These are phyloP conservation scores for Cyrtodaria siliqua DNA, from an alignment of 2,888 invertebrate species.

Conservation along the genomic window DNA sequence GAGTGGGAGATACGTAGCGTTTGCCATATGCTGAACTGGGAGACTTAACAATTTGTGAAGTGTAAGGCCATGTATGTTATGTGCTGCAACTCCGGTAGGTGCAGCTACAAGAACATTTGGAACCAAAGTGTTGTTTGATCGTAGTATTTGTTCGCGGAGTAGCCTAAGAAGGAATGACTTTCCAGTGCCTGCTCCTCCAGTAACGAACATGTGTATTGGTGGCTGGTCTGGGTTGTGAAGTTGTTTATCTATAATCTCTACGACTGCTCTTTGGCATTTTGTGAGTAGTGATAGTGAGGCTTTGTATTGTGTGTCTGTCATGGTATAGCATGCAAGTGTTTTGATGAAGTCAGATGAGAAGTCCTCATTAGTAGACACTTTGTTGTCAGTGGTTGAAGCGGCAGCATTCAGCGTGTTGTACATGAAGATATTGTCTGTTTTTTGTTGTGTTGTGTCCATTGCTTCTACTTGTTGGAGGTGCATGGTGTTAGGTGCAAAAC, in stretches of 20 bases:
- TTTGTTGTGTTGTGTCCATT: background rate
- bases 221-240: background rate
- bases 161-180: constrained; percentile 10
- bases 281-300: background rate
- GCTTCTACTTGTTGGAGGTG: background rate
- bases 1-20: too few species aligned
- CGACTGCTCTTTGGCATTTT: background rate
- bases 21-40: too few species aligned
- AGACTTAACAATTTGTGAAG: too few species aligned
- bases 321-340: constrained; percentile 12
- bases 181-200: constrained; percentile 27
- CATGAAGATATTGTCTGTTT: background rate
- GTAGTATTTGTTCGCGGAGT: too few species aligned
- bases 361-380: background rate
- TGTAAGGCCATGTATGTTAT: too few species aligned
- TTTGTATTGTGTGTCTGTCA: constrained; percentile 18
- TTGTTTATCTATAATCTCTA: background rate
- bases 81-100: too few species aligned
- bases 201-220: too few species aligned
- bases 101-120: too few species aligned
- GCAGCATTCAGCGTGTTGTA: background rate
- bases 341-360: constrained; percentile 12
- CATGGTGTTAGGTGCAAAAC: background rate
- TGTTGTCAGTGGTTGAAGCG: background rate
- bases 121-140: too few species aligned